A percentile compares a stretch with the other conserved stretches of the same genome.
These are phyloP conservation scores for Beaufortia kweichowensis DNA, from an alignment of 2,113 vertebrate species.

Conservation along the genomic window DNA sequence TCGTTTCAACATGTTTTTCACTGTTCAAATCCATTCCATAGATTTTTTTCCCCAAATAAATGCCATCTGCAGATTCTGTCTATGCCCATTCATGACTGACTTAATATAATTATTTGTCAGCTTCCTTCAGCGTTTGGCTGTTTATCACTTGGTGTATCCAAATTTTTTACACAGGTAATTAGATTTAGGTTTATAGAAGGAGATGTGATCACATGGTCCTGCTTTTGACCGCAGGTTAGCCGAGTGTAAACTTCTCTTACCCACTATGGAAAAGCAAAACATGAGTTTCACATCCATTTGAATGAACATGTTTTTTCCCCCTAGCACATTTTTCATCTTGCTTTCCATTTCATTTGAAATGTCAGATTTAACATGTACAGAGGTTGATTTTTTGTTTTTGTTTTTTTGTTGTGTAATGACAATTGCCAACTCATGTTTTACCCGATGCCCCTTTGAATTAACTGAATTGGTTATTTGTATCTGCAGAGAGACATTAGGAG, in stretches of 20 bases:
- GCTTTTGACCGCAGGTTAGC: constrained; percentile 21
- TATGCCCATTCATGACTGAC: too few species aligned
- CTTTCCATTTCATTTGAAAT: not conserved
- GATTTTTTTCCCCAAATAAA: too few species aligned
- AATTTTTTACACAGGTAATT: not conserved
- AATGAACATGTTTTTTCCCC: constrained; percentile 17
- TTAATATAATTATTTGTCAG: too few species aligned
- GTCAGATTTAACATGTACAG: not conserved
- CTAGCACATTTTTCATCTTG: not conserved
- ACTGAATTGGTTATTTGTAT: constrained; percentile 26
- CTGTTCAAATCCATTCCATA: too few species aligned
- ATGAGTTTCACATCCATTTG: constrained; percentile 36
- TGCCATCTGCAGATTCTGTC: too few species aligned
- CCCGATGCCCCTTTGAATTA: not conserved
- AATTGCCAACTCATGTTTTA: not conserved
- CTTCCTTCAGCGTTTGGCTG: too few species aligned
- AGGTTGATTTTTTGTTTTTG: not conserved
- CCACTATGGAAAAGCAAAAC: constrained; percentile 24
- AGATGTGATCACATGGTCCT: constrained; percentile 37
- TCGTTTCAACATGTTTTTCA: constrained; percentile 10
- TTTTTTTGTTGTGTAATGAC: not conserved
- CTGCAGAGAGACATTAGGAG: constrained; percentile 11
- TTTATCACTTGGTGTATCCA: not conserved
- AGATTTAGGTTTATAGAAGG: constrained; percentile 27
- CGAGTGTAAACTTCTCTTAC: constrained; percentile 23